These are phyloP conservation scores for Epirrita christyi DNA, from an alignment of 2,888 invertebrate species.

Conservation along the genomic window DNA sequence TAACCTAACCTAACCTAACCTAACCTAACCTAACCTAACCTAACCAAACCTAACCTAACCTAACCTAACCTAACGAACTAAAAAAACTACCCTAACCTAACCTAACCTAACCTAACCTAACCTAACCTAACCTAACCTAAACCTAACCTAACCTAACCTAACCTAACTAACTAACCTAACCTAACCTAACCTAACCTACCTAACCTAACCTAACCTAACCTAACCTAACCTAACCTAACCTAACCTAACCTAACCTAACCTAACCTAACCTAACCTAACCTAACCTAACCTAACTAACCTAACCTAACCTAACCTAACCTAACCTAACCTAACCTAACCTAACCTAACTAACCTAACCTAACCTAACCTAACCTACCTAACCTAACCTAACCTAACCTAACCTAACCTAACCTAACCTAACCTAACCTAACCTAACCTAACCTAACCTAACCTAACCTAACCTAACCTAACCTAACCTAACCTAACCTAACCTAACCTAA, in stretches of 20 bases:
- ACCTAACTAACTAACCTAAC: not conserved
- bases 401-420: conserved; percentile 35
- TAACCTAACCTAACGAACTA: conserved; percentile 40
- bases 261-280: conserved; percentile 34
- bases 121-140: no score
- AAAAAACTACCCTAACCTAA: no score
- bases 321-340: conserved; percentile 39
- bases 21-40: conserved; percentile 38
- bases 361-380: no score
- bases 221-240: conserved; percentile 37
- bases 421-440: conserved; percentile 36
- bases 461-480: conserved; percentile 37
- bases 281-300: conserved; percentile 32
- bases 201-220: conserved; percentile 38
- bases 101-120: no score
- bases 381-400: conserved; percentile 37
- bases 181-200: no score
- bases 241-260: conserved; percentile 39
- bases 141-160: conserved; percentile 38
- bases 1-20: conserved; percentile 38
- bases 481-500: conserved; percentile 35
- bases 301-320: conserved; percentile 41
- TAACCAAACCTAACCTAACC: conserved; percentile 40
- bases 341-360: conserved; percentile 26
- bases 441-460: conserved; percentile 37